These are phyloP conservation scores for Aurelia sp. DNA, from an alignment of 30 jellyfish, hydroid and myxozoan species.

Conservation along the genomic window DNA sequence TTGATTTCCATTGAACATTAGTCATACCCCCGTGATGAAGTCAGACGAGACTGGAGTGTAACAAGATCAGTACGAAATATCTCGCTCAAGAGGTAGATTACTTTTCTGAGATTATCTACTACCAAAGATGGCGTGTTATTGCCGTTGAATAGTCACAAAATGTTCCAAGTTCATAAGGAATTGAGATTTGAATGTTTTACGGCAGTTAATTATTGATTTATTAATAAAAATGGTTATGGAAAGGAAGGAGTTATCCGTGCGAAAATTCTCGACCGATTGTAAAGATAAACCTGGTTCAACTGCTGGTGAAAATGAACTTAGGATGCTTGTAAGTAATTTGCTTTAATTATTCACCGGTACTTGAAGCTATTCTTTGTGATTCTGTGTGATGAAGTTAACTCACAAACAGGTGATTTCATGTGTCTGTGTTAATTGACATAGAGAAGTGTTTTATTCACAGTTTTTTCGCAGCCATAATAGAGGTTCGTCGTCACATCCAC, in stretches of 20 bases:
- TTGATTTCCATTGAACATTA: no score
- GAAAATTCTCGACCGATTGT: slow-evolving; percentile 30
- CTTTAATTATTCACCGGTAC: background rate
- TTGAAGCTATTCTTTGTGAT: background rate
- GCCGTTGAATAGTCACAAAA: background rate
- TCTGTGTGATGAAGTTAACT: no score
- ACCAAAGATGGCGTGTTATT: slow-evolving; percentile 14
- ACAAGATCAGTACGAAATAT: slow-evolving; percentile 47
- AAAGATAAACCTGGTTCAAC: slow-evolving; percentile 18
- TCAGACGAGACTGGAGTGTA: slow-evolving; percentile 67
- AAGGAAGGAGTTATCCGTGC: slow-evolving; percentile 27
- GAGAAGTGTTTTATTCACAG: no score
- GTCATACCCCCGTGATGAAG: slow-evolving; percentile 50
- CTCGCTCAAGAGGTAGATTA: slow-evolving; percentile 32
- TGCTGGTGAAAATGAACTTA: slow-evolving; percentile 59
- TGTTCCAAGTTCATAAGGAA: background rate
- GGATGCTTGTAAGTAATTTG: slow-evolving; percentile 51
- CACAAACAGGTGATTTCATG: no score
- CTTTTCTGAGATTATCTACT: slow-evolving; percentile 17
- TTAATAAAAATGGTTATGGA: slow-evolving; percentile 42
- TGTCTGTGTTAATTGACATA: no score
- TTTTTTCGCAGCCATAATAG: no score
- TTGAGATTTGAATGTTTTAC: background rate
- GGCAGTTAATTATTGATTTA: background rate
- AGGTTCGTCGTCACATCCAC: no score